Evolutionary conservation across 2,113 vertebrate genomes (phyloP).

Genomic region (Myiopsitta monachus): DNA sequence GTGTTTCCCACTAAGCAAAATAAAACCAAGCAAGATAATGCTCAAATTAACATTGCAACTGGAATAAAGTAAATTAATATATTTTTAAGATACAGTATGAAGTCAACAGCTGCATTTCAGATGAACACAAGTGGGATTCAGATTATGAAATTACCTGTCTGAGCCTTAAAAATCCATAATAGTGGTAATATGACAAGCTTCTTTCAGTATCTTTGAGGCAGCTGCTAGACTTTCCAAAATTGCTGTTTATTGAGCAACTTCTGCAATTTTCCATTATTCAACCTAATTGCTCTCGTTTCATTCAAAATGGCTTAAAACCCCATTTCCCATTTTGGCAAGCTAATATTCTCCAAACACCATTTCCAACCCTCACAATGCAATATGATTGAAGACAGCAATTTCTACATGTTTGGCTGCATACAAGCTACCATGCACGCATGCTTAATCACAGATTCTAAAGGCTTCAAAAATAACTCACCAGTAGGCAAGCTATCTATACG

Average conservation of each 20-base stretch:
- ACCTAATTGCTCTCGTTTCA: not conserved
- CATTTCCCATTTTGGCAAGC: not conserved
- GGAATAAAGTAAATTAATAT: not conserved
- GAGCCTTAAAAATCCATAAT: not conserved
- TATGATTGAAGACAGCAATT: constrained; percentile 4
- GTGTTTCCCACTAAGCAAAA: not conserved
- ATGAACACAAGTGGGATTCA: not conserved
- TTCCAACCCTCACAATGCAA: not conserved
- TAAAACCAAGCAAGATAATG: not conserved
- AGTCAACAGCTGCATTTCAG: not conserved
- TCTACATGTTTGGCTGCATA: not conserved
- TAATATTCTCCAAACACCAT: not conserved
- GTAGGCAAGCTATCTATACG: not conserved
- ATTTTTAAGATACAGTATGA: not conserved
- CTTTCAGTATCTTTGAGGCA: not conserved
- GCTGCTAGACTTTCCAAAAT: not conserved
- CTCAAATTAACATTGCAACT: not conserved
- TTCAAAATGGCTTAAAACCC: not conserved
- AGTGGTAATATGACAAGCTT: not conserved
- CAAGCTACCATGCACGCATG: not conserved
- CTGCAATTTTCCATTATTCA: constrained; percentile 16
- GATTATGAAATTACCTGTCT: constrained; percentile 1
- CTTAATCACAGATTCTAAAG: not conserved
- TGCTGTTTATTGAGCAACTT: not conserved
- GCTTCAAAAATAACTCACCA: not conserved